These are phyloP conservation scores for Macrobrachium rosenbergii DNA, from an alignment of 1,140 invertebrate species.

Conservation along the genomic window DNA sequence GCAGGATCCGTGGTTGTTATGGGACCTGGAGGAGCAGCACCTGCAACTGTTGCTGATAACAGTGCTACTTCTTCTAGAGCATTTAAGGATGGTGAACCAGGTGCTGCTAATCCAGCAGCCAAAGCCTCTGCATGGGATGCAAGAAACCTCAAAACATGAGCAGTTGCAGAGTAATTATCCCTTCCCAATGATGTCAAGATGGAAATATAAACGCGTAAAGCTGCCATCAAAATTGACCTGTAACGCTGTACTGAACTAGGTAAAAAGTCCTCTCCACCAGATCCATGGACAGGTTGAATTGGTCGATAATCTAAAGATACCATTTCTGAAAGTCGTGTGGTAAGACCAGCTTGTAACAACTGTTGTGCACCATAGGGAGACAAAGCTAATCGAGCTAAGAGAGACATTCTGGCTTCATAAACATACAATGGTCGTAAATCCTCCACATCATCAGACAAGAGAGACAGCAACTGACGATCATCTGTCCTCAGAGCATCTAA, in stretches of 20 bases:
- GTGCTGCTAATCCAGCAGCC: slow-evolving; percentile 80
- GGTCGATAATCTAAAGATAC: slow-evolving; percentile 84
- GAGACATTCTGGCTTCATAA: slow-evolving; percentile 89
- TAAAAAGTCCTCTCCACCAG: slow-evolving; percentile 68
- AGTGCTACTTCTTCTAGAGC: slow-evolving; percentile 81
- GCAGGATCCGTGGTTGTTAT: slow-evolving; percentile 51
- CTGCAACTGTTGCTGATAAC: slow-evolving; percentile 83
- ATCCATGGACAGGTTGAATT: slow-evolving; percentile 74
- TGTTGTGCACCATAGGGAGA: slow-evolving; percentile 81
- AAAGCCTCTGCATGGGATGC: slow-evolving; percentile 86
- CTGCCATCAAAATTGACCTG: slow-evolving; percentile 79
- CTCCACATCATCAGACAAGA: slow-evolving; percentile 79
- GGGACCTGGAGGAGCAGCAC: slow-evolving; percentile 78
- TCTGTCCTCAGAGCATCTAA: slow-evolving; percentile 84
- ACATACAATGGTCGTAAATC: slow-evolving; percentile 85
- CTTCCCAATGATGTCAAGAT: slow-evolving; percentile 85
- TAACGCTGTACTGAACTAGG: slow-evolving; percentile 77
- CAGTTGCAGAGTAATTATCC: slow-evolving; percentile 82
- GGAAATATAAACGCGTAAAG: slow-evolving; percentile 83
- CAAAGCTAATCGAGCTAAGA: slow-evolving; percentile 82
- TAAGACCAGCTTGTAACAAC: slow-evolving; percentile 81
- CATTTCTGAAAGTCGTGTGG: slow-evolving; percentile 83
- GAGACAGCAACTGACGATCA: slow-evolving; percentile 79
- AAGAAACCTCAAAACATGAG: slow-evolving; percentile 78
- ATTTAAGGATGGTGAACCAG: slow-evolving; percentile 72